Evolutionary conservation across 2,888 invertebrate species (phyloP).

Genomic region (Ctenicera cuprea): DNA sequence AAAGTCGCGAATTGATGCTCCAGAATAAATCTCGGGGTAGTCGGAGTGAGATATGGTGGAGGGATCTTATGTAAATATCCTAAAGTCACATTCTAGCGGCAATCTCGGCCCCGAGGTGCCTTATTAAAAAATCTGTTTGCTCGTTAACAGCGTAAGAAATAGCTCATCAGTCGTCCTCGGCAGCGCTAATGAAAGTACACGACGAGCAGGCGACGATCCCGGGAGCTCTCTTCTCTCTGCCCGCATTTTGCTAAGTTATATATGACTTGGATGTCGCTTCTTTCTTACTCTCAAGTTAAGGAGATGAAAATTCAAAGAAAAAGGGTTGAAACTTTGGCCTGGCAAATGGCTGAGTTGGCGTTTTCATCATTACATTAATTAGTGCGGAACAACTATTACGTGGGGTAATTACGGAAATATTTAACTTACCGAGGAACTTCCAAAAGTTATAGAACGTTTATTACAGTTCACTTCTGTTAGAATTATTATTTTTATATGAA

Average conservation of each 20-base stretch:
- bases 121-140: constrained; percentile 67
- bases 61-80: constrained; percentile 61
- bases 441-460: too few species aligned
- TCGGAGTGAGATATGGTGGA: constrained; percentile 44
- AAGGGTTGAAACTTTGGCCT: constrained; percentile 47
- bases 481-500: too few species aligned
- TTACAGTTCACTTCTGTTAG: too few species aligned
- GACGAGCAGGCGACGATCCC: constrained; percentile 56
- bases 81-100: constrained; percentile 61
- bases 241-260: constrained; percentile 47
- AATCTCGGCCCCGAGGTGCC: constrained; percentile 58
- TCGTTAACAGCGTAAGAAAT: constrained; percentile 64
- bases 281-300: constrained; percentile 24
- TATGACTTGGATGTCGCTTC: constrained; percentile 39
- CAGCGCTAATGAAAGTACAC: constrained; percentile 64
- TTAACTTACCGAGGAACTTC: background rate
- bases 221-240: constrained; percentile 58
- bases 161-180: constrained; percentile 58
- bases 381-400: constrained; percentile 43
- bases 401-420: constrained; percentile 39
- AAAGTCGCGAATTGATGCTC: constrained; percentile 38
- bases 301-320: constrained; percentile 51
- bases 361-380: constrained; percentile 46
- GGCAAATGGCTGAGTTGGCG: constrained; percentile 32
- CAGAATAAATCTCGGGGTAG: constrained; percentile 44